These are phyloP conservation scores for Ceratina australensis DNA, from an alignment of 1,140 invertebrate species.

Conservation along the genomic window DNA sequence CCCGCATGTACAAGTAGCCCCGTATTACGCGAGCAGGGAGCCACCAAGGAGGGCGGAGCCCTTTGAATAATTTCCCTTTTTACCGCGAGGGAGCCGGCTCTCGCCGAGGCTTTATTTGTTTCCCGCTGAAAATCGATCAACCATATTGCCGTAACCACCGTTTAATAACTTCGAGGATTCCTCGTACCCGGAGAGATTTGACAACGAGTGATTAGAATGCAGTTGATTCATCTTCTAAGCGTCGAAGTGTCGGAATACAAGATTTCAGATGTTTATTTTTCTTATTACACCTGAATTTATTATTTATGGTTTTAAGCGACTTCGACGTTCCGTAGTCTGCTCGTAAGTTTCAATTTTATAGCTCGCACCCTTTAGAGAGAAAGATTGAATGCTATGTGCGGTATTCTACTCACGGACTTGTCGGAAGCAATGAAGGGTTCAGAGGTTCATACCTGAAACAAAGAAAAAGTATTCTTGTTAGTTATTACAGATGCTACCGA, in stretches of 20 bases:
- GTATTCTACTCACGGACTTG: background rate
- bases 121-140: conserved; percentile 47
- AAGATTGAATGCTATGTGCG: too few relatives aligned
- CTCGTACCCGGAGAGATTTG: background rate
- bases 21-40: conserved; percentile 32
- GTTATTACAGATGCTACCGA: background rate
- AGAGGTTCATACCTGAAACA: conserved; percentile 14
- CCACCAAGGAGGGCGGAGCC: conserved; percentile 32
- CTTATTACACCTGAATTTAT: too few relatives aligned
- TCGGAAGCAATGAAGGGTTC: too few relatives aligned
- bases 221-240: too few relatives aligned
- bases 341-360: background rate
- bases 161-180: conserved; percentile 40
- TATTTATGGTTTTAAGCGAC: too few relatives aligned
- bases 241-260: too few relatives aligned
- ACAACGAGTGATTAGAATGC: background rate
- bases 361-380: too few relatives aligned
- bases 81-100: background rate
- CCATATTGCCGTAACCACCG: conserved; percentile 25
- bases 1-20: conserved; percentile 38
- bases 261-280: too few relatives aligned
- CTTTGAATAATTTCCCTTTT: conserved; percentile 62
- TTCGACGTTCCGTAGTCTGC: background rate
- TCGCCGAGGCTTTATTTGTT: conserved; percentile 42
- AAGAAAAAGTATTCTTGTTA: background rate